Conservation (phyloP, 2,797 vertebrate species). For the Champsocephalus gunnari region DNA sequence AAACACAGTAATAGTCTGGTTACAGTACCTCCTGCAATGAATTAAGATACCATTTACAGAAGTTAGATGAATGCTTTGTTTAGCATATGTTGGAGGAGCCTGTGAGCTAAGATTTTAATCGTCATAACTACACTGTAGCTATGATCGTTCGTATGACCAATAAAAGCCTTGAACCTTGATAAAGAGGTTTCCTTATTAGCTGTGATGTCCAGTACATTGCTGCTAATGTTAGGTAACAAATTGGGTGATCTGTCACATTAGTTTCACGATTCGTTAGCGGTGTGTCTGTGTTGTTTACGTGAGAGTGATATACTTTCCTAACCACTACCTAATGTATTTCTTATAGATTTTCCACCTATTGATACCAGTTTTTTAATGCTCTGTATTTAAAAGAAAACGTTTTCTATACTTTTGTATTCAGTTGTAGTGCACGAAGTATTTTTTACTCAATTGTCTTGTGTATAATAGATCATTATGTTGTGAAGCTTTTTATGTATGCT, state of each 20-base stretch:
- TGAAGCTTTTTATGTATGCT: not conserved
- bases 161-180: not conserved
- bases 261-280: slow-evolving; percentile 20
- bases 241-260: slow-evolving; percentile 43
- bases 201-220: slow-evolving; percentile 12
- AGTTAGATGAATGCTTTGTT: slow-evolving; percentile 30
- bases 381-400: not conserved
- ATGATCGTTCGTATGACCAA: no score
- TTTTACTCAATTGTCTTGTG: no score
- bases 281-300: not conserved
- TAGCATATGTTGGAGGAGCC: not conserved
- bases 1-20: slow-evolving; percentile 28
- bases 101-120: no score
- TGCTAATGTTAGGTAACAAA: slow-evolving; percentile 41
- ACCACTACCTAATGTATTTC: not conserved
- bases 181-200: slow-evolving; percentile 46
- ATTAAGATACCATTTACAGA: slow-evolving; percentile 9
- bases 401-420: not conserved
- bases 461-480: no score
- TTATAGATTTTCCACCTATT: not conserved
- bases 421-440: not conserved
- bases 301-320: slow-evolving; percentile 2
- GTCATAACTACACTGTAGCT: no score
- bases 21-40: slow-evolving; percentile 36
- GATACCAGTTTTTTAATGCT: not conserved